These are phyloP conservation scores for Zaprionus nigranus DNA, from an alignment of 1,140 invertebrate species.

Conservation along the genomic window DNA sequence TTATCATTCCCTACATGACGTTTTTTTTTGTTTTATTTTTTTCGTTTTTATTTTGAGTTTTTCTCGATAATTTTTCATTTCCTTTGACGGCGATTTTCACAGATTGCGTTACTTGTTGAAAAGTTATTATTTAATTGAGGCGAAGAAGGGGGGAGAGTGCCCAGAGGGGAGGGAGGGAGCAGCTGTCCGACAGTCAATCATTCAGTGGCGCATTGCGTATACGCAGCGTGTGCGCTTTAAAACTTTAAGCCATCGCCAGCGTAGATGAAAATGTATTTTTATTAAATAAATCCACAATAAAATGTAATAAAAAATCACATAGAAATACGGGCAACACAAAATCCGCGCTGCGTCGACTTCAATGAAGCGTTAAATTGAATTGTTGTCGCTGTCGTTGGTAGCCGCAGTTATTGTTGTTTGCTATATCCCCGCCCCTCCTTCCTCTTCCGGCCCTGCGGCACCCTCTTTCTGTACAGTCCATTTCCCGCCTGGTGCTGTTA, in stretches of 20 bases:
- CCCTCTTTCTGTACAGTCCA: constrained; percentile 25
- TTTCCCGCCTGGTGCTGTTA: constrained; percentile 50
- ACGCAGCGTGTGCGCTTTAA: constrained; percentile 10
- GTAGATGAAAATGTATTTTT: constrained; percentile 3
- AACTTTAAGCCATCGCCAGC: background rate
- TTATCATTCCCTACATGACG: constrained; percentile 68
- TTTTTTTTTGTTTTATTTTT: constrained; percentile 41
- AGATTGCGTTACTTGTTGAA: constrained; percentile 7
- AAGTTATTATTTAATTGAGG: constrained; percentile 36
- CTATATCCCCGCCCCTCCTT: background rate
- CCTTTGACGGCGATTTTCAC: constrained; percentile 18
- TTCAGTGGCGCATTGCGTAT: constrained; percentile 30
- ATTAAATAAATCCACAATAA: constrained; percentile 45
- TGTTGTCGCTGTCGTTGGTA: constrained; percentile 64
- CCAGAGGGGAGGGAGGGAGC: background rate
- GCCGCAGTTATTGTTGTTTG: constrained; percentile 52
- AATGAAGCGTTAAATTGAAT: constrained; percentile 80
- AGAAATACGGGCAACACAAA: constrained; percentile 30
- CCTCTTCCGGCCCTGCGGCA: background rate
- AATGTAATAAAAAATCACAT: constrained; percentile 49
- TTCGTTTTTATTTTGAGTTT: background rate
- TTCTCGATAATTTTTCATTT: constrained; percentile 44
- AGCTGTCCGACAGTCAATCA: constrained; percentile 22
- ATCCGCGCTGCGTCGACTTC: constrained; percentile 34
- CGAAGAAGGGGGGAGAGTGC: background rate